phyloP scores from a whole-genome alignment of 2,888 invertebrate genomes.

The Meganola albula region DNA sequence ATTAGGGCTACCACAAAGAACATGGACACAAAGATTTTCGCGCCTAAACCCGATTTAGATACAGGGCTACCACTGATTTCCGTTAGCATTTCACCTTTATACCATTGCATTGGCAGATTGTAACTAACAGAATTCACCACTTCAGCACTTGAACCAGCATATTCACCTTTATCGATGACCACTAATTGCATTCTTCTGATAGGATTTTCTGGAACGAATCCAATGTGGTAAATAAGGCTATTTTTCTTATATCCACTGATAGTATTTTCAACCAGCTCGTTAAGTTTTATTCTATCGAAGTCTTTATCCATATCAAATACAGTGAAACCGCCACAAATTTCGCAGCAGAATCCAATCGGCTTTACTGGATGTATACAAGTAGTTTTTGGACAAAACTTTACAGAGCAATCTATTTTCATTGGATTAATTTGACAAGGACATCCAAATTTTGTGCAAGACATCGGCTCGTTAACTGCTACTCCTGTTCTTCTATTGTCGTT shows the following conservation, averaged over 20 bases:
- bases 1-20: constrained; percentile 49
- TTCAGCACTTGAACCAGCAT: constrained; percentile 50
- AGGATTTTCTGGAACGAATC: constrained; percentile 31
- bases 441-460: constrained; percentile 42
- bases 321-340: constrained; percentile 58
- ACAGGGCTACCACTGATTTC: constrained; percentile 53
- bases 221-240: constrained; percentile 46
- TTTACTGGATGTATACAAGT: constrained; percentile 52
- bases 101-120: constrained; percentile 39
- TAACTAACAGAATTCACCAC: constrained; percentile 44
- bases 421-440: constrained; percentile 52
- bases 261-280: constrained; percentile 39
- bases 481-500: constrained; percentile 33
- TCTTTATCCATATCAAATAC: constrained; percentile 42
- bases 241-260: constrained; percentile 36
- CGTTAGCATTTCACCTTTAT: constrained; percentile 35
- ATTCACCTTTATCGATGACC: constrained; percentile 53
- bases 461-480: constrained; percentile 21
- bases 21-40: constrained; percentile 53
- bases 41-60: constrained; percentile 42
- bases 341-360: constrained; percentile 61
- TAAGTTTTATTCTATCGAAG: constrained; percentile 46
- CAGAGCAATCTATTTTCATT: constrained; percentile 45
- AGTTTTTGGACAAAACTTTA: constrained; percentile 50
- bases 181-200: constrained; percentile 49